phyloP scores from a whole-genome alignment of 2,797 vertebrate species.

The Myoxocephalus aenaeus region DNA sequence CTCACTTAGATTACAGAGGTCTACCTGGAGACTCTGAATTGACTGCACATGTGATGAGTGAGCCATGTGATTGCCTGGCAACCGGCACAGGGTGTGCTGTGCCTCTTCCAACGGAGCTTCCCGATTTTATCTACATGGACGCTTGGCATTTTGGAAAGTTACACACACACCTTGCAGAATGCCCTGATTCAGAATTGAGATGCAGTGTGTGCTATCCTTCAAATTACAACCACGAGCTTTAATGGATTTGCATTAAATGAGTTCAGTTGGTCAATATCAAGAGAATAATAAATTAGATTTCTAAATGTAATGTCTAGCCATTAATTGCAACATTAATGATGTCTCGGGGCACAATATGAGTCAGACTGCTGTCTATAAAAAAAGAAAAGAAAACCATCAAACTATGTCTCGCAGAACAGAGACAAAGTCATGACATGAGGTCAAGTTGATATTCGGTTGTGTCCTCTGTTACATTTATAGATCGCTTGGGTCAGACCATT shows the following conservation, averaged over 20 bases:
- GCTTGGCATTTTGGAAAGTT: not conserved
- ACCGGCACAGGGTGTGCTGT: no score
- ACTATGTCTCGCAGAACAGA: conserved; percentile 28
- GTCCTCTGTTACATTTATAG: not conserved
- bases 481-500: not conserved
- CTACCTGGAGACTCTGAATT: not conserved
- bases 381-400: conserved; percentile 25
- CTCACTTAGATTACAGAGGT: not conserved
- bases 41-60: not conserved
- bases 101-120: not conserved
- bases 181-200: not conserved
- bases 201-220: conserved; percentile 7
- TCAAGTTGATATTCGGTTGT: not conserved
- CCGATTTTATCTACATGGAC: not conserved
- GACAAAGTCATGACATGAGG: conserved; percentile 14
- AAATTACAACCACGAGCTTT: conserved; percentile 43
- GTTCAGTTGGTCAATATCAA: conserved; percentile 67
- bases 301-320: conserved; percentile 61
- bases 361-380: conserved; percentile 44
- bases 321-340: conserved; percentile 71
- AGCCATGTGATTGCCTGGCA: not conserved
- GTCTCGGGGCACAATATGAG: conserved; percentile 67
- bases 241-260: conserved; percentile 49
- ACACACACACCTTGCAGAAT: not conserved
- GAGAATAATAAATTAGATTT: conserved; percentile 70